These are phyloP conservation scores for Sylvia borin DNA, from an alignment of 2,797 vertebrate genomes.

Conservation along the genomic window DNA sequence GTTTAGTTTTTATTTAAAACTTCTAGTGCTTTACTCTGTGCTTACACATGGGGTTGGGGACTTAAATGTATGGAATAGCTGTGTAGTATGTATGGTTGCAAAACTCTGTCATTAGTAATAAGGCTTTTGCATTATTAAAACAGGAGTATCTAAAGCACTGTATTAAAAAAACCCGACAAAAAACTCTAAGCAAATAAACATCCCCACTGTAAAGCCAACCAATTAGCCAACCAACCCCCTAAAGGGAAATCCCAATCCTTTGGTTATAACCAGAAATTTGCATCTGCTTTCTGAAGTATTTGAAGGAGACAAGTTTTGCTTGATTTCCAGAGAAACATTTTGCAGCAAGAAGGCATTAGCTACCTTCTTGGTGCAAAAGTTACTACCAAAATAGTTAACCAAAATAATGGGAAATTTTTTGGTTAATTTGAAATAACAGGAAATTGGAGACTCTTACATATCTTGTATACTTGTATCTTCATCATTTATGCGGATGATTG, in stretches of 20 bases:
- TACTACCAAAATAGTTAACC: background rate
- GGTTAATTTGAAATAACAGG: background rate
- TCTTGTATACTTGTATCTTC: background rate
- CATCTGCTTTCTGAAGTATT: background rate
- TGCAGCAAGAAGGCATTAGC: background rate
- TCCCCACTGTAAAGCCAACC: background rate
- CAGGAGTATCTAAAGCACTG: background rate
- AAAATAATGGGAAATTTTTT: background rate
- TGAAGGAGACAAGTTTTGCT: background rate
- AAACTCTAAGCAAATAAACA: background rate
- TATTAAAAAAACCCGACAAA: background rate
- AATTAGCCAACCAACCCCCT: background rate
- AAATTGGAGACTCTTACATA: background rate
- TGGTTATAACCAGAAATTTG: background rate
- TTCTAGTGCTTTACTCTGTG: background rate
- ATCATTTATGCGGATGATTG: background rate
- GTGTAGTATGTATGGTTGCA: background rate
- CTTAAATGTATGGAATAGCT: background rate
- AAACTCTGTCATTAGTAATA: background rate
- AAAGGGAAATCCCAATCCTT: background rate
- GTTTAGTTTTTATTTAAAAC: constrained; percentile 35
- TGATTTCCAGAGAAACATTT: constrained; percentile 2
- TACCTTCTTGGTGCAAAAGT: too few relatives aligned
- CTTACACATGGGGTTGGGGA: background rate
- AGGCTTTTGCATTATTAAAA: background rate